Conservation (phyloP, 2,797 vertebrate genomes). For the Lutjanus argentimaculatus region DNA sequence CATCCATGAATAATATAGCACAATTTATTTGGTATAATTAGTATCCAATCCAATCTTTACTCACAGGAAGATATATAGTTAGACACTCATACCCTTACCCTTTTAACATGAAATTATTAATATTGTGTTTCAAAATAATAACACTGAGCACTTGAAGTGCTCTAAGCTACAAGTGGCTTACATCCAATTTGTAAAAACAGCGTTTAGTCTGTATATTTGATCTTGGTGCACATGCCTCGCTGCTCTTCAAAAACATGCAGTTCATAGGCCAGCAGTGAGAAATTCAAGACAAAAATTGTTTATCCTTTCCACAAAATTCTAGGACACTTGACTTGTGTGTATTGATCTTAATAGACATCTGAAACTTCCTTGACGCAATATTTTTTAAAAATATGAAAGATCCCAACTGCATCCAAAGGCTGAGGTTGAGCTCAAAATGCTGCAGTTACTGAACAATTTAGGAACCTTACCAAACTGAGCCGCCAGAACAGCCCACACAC, state of each 20-base stretch:
- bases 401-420: constrained; percentile 30
- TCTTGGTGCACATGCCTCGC: background rate
- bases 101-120: constrained; percentile 18
- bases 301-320: background rate
- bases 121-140: background rate
- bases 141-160: background rate
- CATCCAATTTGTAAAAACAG: constrained; percentile 4
- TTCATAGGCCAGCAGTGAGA: background rate
- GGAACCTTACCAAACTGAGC: constrained; percentile 46
- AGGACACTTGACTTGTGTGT: background rate
- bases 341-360: background rate
- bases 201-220: constrained; percentile 6
- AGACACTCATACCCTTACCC: background rate
- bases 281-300: background rate
- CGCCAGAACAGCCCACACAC: constrained; percentile 50
- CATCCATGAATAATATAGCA: constrained; percentile 55
- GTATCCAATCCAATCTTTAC: constrained; percentile 9
- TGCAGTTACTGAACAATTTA: constrained; percentile 52
- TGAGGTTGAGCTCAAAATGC: constrained; percentile 27
- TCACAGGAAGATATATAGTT: constrained; percentile 5
- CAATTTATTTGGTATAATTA: constrained; percentile 58
- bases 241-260: background rate
- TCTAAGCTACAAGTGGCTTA: constrained; percentile 27
- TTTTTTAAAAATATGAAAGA: constrained; percentile 17
- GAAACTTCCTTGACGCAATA: background rate